Evolutionary conservation across 2,797 vertebrate species (phyloP), one percentile per base, ranked within the genome.

Genomic region (Eurystomus glaucurus): DNA sequence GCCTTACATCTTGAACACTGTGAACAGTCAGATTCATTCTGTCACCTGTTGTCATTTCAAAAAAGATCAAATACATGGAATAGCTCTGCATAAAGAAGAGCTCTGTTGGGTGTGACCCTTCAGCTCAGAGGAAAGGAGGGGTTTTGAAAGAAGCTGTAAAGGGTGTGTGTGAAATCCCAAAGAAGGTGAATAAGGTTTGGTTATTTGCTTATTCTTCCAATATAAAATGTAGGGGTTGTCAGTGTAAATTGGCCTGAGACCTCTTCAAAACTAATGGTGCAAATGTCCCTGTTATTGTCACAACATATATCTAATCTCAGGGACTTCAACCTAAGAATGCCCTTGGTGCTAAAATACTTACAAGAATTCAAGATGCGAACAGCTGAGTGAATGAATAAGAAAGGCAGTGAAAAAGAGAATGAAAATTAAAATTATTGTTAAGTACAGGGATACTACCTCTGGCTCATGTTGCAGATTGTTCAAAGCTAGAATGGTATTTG

Each of bases 101-200:
- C 25, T 66, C 54, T 22, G 29, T 10, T 66, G 21, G 5, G 10
- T 7, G 14, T 8, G 11, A 41, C 19, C 74, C 28, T 57, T 80
- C 31, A 54, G 52, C 39, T 81, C n/a, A 39, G 51, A 78, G 46
- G 20, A 87, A 83, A 43, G n/a, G 19, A 72, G 7, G 28, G 52
- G 15, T 13, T 80, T 82, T 86, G 7, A 31, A 50, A 68, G 26
- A 72, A 28, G 29, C 23, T 80, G 4, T 25, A 33, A 51, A 1
- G 2, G 6, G 12, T 0, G 0, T 51, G 39, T 75, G 0, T 57
- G 51, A 91, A 94, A 77, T 25, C 11, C 60, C 15, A 14, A 37
- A 57, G 33, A 57, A 31, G 4, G 4, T 33, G n/a, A 60, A 37
- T 43, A 85, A 72, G 2, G 7, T 45, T 61, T 70, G 11, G 16